These are phyloP conservation scores for Prostheceraeus crozeri DNA, from an alignment of 2,888 invertebrate species.

Conservation along the genomic window DNA sequence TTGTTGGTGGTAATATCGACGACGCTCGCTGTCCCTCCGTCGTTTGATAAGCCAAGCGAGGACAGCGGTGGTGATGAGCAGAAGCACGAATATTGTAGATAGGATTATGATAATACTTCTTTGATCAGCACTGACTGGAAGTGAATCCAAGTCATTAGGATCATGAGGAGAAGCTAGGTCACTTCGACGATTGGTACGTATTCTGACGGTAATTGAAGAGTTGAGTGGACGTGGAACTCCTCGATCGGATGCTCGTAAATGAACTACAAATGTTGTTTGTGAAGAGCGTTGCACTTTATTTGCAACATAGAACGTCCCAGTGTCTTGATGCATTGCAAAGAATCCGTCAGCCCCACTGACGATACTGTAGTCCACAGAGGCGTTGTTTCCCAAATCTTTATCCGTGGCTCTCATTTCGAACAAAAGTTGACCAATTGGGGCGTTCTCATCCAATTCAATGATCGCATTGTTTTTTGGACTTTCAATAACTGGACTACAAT, in stretches of 20 bases:
- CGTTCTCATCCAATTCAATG: constrained; percentile 21
- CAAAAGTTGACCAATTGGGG: constrained; percentile 8
- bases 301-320: constrained; percentile 11
- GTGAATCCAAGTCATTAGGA: not conserved
- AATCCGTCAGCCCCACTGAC: not conserved
- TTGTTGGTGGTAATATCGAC: no score
- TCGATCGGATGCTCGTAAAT: not conserved
- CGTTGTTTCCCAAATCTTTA: constrained; percentile 31
- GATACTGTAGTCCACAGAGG: constrained; percentile 31
- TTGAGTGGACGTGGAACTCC: constrained; percentile 10
- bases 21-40: constrained; percentile 14
- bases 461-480: constrained; percentile 17
- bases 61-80: constrained; percentile 7
- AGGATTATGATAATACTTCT: constrained; percentile 17
- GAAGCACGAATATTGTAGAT: constrained; percentile 20
- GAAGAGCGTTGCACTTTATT: constrained; percentile 16
- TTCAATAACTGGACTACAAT: constrained; percentile 30
- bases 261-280: no score
- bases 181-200: not conserved
- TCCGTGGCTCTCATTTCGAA: constrained; percentile 30
- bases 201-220: constrained; percentile 22
- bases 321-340: constrained; percentile 4
- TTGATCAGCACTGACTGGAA: not conserved
- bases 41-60: constrained; percentile 21
- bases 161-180: constrained; percentile 7